A percentile compares a stretch with the other conserved stretches of the same genome.
phyloP scores from a whole-genome alignment of 1,140 invertebrate genomes.

The Drosophila watanabei region DNA sequence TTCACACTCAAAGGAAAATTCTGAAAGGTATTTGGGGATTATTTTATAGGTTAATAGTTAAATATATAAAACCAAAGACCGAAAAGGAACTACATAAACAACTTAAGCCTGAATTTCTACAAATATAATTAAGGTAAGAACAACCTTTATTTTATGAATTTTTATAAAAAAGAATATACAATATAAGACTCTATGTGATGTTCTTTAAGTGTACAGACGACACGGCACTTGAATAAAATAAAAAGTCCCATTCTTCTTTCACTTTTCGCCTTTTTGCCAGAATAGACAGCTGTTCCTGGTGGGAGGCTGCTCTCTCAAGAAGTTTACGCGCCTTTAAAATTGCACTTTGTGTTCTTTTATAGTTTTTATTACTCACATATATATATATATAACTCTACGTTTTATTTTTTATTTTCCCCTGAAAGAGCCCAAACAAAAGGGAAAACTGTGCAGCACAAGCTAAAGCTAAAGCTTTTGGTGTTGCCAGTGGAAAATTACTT shows the following conservation, averaged over 20 bases:
- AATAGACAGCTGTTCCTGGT: slow-evolving; percentile 22
- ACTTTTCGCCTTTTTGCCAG: slow-evolving; percentile 25
- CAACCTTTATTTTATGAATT: too few relatives aligned
- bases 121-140: too few relatives aligned
- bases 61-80: not conserved
- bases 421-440: slow-evolving; percentile 33
- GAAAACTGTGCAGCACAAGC: slow-evolving; percentile 32
- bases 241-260: slow-evolving; percentile 17
- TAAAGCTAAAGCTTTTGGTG: slow-evolving; percentile 21
- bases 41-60: not conserved
- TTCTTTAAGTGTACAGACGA: not conserved
- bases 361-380: slow-evolving; percentile 1
- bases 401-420: slow-evolving; percentile 24
- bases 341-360: slow-evolving; percentile 24
- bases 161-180: not conserved
- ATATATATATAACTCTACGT: not conserved
- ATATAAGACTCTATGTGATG: too few relatives aligned
- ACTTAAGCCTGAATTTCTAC: too few relatives aligned
- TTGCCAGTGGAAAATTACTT: slow-evolving; percentile 26
- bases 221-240: slow-evolving; percentile 31
- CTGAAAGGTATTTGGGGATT: not conserved
- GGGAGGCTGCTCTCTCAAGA: slow-evolving; percentile 1
- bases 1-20: slow-evolving; percentile 23
- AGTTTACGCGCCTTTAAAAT: slow-evolving; percentile 39
- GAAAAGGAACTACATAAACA: too few relatives aligned